Evolutionary conservation across 2,888 invertebrate species (phyloP).

Genomic region (Perithous albicinctus): DNA sequence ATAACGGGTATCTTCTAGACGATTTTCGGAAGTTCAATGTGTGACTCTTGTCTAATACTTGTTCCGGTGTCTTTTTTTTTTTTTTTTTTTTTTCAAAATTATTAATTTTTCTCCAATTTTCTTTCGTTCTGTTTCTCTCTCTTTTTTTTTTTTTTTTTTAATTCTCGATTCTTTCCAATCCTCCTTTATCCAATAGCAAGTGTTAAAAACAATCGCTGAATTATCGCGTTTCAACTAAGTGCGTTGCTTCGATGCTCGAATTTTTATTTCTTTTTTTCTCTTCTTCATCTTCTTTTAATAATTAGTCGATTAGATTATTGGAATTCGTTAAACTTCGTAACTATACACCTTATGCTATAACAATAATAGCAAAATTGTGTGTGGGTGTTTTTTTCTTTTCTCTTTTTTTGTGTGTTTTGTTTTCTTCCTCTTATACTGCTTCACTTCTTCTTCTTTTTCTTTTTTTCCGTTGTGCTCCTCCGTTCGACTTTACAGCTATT

Average conservation of each 20-base stretch:
- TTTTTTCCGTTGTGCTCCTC: slow-evolving; percentile 48
- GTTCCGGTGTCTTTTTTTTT: slow-evolving; percentile 52
- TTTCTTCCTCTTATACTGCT: slow-evolving; percentile 61
- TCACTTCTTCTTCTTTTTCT: no score
- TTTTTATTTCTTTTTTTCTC: slow-evolving; percentile 40
- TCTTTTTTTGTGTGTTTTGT: slow-evolving; percentile 67
- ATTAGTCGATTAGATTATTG: slow-evolving; percentile 73
- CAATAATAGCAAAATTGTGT: slow-evolving; percentile 80
- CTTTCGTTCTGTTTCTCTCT: slow-evolving; percentile 33
- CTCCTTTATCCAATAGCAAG: slow-evolving; percentile 23
- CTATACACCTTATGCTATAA: slow-evolving; percentile 78
- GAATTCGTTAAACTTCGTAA: slow-evolving; percentile 75
- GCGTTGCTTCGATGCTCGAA: slow-evolving; percentile 73
- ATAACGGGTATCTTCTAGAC: slow-evolving; percentile 34
- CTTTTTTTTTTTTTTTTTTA: slow-evolving; percentile 54
- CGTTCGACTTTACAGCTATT: slow-evolving; percentile 78
- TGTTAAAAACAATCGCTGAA: slow-evolving; percentile 39
- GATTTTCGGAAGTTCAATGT: slow-evolving; percentile 51
- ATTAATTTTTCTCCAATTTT: slow-evolving; percentile 28
- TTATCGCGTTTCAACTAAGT: slow-evolving; percentile 57
- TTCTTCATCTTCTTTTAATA: slow-evolving; percentile 70
- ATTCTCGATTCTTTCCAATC: no score
- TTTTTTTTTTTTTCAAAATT: slow-evolving; percentile 33
- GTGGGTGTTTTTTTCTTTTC: no score
- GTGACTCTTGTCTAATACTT: slow-evolving; percentile 55